Conservation (phyloP, 2,888 invertebrate species). For the Ormyrus labotus region DNA sequence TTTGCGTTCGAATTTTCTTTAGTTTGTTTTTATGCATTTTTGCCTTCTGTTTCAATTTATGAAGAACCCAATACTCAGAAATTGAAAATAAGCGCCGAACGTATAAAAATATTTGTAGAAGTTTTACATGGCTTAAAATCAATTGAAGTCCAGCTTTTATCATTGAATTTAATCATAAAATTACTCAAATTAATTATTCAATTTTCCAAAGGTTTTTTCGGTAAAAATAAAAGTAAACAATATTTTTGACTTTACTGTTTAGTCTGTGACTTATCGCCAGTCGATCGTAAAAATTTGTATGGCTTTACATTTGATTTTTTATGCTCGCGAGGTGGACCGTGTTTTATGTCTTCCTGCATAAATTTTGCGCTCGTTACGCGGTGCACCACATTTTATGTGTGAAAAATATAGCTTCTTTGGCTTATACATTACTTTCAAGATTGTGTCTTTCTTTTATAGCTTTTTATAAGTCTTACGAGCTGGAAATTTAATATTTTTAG, state of each 20-base stretch:
- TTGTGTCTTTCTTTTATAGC: background rate
- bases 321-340: background rate
- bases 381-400: constrained; percentile 9
- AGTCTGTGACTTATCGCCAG: background rate
- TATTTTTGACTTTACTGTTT: background rate
- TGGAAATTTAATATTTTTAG: no score
- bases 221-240: background rate
- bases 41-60: background rate
- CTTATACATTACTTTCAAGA: background rate
- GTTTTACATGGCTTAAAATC: no score
- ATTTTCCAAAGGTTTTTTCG: background rate
- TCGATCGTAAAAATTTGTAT: background rate
- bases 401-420: background rate
- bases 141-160: no score
- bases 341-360: constrained; percentile 11
- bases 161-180: no score
- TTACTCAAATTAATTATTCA: no score
- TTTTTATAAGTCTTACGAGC: background rate
- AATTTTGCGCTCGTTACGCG: background rate
- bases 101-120: no score
- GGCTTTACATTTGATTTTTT: constrained; percentile 4
- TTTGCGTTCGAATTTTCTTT: background rate
- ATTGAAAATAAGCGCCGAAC: no score
- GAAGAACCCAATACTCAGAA: background rate
- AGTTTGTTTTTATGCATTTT: background rate